These are phyloP conservation scores for Andrena marginata DNA, from an alignment of 2,888 invertebrate genomes.

Conservation along the genomic window DNA sequence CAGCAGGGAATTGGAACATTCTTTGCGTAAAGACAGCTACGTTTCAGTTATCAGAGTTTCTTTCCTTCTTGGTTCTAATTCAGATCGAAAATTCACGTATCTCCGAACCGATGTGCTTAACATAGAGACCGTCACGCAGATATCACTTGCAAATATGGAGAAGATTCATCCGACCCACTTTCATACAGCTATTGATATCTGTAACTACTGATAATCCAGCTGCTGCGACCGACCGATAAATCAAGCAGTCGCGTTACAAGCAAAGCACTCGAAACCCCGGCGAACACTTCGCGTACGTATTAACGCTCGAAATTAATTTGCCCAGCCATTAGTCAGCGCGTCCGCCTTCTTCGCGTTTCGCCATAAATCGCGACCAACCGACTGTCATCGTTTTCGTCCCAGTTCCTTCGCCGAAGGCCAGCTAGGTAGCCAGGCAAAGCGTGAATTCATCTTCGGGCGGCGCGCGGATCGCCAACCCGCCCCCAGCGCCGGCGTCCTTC, in stretches of 20 bases:
- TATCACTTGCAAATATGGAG: too few relatives aligned
- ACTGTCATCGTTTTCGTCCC: slow-evolving; percentile 56
- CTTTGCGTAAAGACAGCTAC: too few relatives aligned
- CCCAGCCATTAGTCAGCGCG: slow-evolving; percentile 35
- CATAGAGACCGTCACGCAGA: too few relatives aligned
- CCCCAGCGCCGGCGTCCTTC: slow-evolving; percentile 27
- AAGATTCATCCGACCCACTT: too few relatives aligned
- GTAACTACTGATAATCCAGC: too few relatives aligned
- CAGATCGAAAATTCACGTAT: too few relatives aligned
- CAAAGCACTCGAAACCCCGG: neutral
- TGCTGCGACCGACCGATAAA: neutral
- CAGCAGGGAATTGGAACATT: too few relatives aligned
- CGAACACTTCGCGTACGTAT: neutral
- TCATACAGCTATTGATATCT: too few relatives aligned
- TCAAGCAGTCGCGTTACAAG: neutral
- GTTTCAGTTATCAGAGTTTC: too few relatives aligned
- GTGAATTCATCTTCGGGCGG: slow-evolving; percentile 35
- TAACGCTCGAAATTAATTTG: slow-evolving; percentile 45
- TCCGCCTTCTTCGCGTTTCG: slow-evolving; percentile 28
- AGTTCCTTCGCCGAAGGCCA: slow-evolving; percentile 44
- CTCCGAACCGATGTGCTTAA: too few relatives aligned
- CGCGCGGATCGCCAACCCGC: slow-evolving; percentile 32
- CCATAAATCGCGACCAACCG: slow-evolving; percentile 47
- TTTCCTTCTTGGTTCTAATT: too few relatives aligned
- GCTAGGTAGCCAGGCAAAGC: slow-evolving; percentile 46